Base-by-base conservation (phyloP, 2,888 invertebrate genomes). In the Nomada hirtipes region DNA sequence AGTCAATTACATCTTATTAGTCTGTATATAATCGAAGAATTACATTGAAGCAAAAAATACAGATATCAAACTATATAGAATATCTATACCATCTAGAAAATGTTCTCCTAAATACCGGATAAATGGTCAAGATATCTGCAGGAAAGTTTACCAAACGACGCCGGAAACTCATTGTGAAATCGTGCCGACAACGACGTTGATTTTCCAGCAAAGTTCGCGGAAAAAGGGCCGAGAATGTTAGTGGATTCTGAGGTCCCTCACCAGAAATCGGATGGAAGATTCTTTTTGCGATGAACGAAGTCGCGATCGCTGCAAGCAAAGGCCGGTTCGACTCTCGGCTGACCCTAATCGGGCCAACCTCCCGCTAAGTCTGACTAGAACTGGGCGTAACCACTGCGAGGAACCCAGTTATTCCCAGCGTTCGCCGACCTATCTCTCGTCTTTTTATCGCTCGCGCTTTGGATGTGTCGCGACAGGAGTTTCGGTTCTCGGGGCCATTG, bases 381-480 rank as follows among this genome's bases (percentile, higher is more conserved):
- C 84, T 90, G 91, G 92, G 92, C 92, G 92, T 91, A 89, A 92
- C 92, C 91, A 88, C 89, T 90, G 88, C 81, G 86, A 81, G 76
- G 59, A 67, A 73, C 57, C 85, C 79, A 78, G 86, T 71, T 79
- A 87, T 85, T 78, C 83, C 65, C 75, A 70, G 60, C 68, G 86
- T 64, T 70, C 68, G 20, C 60, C 65, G 9, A 52, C 42, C 59
- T 63, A 64, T 44, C 57, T 65, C 50, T 36, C 53, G 47, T 47
- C 76, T 82, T 87, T 87, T 82, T 82, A 77, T 71, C 69, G 55
- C 59, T 60, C 68, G 44, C 73, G 61, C 77, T 77, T 75, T 29
- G 53, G 60, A 86, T 71, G 84, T 67, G 81, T 72, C 68, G 68
- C 65, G 85, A 77, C 86, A 70, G 82, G 75, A 73, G 73, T 84